Percentiles rank a stretch among this genome's conserved stretches.
phyloP scores from a whole-genome alignment of 2,797 vertebrate species.

The Danio kyathit region DNA sequence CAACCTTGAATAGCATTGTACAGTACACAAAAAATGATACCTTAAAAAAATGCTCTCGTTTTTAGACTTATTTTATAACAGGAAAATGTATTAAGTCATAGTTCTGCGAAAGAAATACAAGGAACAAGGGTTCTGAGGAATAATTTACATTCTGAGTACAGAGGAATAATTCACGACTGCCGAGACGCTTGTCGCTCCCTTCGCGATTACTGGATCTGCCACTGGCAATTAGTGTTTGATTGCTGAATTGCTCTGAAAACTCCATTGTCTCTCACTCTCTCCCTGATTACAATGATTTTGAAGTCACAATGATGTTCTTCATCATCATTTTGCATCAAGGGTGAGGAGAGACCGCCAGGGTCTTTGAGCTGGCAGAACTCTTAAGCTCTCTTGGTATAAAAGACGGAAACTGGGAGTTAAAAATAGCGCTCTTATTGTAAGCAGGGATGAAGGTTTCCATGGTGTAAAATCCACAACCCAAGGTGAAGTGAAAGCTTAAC shows the following conservation, averaged over 20 bases:
- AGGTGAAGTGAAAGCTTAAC: conserved; percentile 19
- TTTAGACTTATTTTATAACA: background rate
- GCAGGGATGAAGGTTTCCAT: conserved; percentile 12
- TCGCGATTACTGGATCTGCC: conserved; percentile 27
- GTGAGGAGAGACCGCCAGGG: background rate
- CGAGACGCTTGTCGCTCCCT: background rate
- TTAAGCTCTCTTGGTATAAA: conserved; percentile 20
- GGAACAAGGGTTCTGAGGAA: background rate
- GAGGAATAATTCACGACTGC: conserved; percentile 32
- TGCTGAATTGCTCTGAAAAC: conserved; percentile 38
- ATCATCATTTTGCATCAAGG: conserved; percentile 42
- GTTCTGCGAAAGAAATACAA: background rate
- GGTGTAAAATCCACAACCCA: conserved; percentile 28
- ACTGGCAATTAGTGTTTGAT: conserved; percentile 58
- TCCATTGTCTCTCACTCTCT: conserved; percentile 29
- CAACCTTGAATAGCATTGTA: too few relatives aligned
- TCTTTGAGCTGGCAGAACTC: background rate
- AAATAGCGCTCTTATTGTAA: conserved; percentile 6
- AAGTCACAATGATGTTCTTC: conserved; percentile 43
- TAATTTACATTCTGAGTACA: background rate
- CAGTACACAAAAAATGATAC: too few relatives aligned
- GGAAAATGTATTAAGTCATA: too few relatives aligned
- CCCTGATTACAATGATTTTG: conserved; percentile 55
- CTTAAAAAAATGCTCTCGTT: background rate
- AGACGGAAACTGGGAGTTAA: conserved; percentile 3